These are phyloP conservation scores for Chrysocyon brachyurus DNA, from an alignment of 2,797 vertebrate species.

Conservation along the genomic window DNA sequence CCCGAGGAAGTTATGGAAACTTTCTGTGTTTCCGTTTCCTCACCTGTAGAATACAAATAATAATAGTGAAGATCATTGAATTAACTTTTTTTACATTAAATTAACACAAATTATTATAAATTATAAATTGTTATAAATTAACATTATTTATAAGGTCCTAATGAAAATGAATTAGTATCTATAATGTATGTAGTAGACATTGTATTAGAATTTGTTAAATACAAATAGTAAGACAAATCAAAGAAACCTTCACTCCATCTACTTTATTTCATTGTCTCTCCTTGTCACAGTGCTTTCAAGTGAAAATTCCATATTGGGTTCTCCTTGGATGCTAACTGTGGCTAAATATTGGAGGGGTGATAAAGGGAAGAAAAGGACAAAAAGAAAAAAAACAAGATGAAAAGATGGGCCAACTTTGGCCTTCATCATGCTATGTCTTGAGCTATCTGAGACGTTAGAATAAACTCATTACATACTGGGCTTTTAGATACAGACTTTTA, in stretches of 20 bases:
- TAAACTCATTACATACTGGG: background rate
- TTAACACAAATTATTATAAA: no score
- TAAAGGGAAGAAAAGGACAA: background rate
- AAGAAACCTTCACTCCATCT: background rate
- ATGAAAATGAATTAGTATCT: background rate
- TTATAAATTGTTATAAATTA: background rate
- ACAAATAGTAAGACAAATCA: background rate
- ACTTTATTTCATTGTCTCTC: background rate
- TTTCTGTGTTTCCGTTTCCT: background rate
- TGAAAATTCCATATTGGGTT: background rate
- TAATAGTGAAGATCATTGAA: background rate
- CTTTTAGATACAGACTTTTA: background rate
- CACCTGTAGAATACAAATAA: constrained; percentile 14
- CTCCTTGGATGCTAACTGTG: background rate
- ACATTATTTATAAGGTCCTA: background rate
- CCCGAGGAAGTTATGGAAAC: background rate
- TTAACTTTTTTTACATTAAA: background rate
- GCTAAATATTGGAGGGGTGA: background rate
- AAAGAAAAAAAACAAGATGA: background rate
- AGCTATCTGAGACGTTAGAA: background rate
- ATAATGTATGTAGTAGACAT: background rate
- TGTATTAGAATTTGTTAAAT: constrained; percentile 11
- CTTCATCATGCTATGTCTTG: background rate
- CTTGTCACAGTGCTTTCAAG: background rate
- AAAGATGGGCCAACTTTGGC: background rate